Evolutionary conservation across 2,888 invertebrate genomes (phyloP).

Genomic region (Nomada goodeniana): DNA sequence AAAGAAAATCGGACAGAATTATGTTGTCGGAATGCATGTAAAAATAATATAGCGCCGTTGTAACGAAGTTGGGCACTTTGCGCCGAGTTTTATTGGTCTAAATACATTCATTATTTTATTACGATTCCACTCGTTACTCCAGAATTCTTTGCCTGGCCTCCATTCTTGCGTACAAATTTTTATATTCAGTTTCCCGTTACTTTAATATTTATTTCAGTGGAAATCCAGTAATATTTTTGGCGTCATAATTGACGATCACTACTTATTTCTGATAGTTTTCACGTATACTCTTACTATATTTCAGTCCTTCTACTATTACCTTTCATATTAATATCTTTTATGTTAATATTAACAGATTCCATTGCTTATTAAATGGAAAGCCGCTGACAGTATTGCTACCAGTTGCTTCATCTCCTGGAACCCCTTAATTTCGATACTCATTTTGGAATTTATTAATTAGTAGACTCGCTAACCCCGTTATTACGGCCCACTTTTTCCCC

Average conservation of each 20-base stretch:
- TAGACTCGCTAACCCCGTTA: conserved; percentile 12
- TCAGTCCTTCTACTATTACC: no score
- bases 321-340: background rate
- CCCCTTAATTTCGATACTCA: background rate
- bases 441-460: conserved; percentile 16
- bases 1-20: background rate
- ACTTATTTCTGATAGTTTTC: no score
- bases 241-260: no score
- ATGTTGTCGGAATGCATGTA: conserved; percentile 22
- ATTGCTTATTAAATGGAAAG: background rate
- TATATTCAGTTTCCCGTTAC: background rate
- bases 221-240: background rate
- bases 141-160: background rate
- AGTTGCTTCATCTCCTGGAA: conserved; percentile 15
- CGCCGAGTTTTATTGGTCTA: background rate
- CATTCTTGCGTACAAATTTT: background rate
- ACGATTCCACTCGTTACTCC: conserved; percentile 10
- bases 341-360: background rate
- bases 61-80: conserved; percentile 10
- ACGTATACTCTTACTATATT: no score
- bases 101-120: conserved; percentile 27
- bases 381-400: background rate
- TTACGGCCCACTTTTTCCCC: background rate
- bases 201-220: no score
- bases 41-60: conserved; percentile 18